Conservation (phyloP, 35 echinoderm and acorn worm species). For the Stichopus chloronotus region DNA sequence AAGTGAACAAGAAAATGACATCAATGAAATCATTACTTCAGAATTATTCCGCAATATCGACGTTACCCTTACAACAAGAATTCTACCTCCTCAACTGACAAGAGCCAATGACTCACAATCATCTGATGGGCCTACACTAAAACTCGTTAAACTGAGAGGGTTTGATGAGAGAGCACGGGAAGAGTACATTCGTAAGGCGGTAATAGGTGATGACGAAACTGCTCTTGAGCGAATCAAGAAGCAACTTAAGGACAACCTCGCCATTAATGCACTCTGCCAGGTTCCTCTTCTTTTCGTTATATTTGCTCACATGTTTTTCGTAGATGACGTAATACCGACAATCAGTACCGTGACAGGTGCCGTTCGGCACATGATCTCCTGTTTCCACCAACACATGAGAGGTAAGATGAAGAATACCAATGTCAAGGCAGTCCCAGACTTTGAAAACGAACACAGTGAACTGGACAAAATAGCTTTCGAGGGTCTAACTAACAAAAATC, state of each 20-base stretch:
- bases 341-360: neutral
- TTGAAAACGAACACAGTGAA: neutral
- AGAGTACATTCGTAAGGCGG: neutral
- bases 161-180: neutral
- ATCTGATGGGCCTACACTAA: neutral
- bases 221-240: neutral
- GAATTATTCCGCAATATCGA: neutral
- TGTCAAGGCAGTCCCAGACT: neutral
- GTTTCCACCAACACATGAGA: neutral
- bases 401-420: neutral
- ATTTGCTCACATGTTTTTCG: constrained; percentile 4
- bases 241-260: neutral
- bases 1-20: neutral
- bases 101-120: neutral
- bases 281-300: constrained; percentile 5
- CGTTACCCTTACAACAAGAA: neutral
- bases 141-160: neutral
- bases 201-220: neutral
- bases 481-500: neutral
- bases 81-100: neutral
- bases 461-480: neutral
- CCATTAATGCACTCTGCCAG: neutral
- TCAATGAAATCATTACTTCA: neutral
- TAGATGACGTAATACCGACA: neutral
- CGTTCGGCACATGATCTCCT: neutral